Percentiles rank a stretch among this genome's conserved stretches.
These are phyloP conservation scores for Gulo gulo DNA, from an alignment of 2,113 vertebrate genomes.

Conservation along the genomic window DNA sequence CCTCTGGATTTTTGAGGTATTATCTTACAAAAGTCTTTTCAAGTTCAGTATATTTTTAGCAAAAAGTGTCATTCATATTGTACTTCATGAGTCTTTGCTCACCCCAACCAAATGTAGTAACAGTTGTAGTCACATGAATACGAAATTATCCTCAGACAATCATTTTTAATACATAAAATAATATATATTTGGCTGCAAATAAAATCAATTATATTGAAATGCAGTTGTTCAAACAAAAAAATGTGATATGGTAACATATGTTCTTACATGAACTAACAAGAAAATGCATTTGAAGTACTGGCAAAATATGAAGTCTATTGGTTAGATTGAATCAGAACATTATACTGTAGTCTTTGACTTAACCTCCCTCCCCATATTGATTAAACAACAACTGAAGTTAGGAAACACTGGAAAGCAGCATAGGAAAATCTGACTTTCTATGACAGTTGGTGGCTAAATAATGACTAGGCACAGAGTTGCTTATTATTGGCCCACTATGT, in stretches of 20 bases:
- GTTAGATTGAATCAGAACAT: neutral
- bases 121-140: neutral
- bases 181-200: neutral
- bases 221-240: neutral
- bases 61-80: neutral
- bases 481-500: neutral
- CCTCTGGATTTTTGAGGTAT: neutral
- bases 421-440: neutral
- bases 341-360: neutral
- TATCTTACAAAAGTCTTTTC: neutral
- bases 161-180: neutral
- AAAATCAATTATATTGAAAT: neutral
- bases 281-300: neutral
- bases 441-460: neutral
- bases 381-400: neutral
- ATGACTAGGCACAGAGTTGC: neutral
- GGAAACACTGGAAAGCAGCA: neutral
- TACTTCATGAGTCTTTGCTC: neutral
- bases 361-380: neutral
- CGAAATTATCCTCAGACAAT: neutral
- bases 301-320: neutral
- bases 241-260: neutral
- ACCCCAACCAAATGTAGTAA: neutral
- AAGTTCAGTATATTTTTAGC: neutral
- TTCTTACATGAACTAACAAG: neutral